Evolutionary conservation across 64 coral and sea anemone species (phyloP), one percentile per base, ranked within the genome.

Genomic region (Dendronephthya gigantea): DNA sequence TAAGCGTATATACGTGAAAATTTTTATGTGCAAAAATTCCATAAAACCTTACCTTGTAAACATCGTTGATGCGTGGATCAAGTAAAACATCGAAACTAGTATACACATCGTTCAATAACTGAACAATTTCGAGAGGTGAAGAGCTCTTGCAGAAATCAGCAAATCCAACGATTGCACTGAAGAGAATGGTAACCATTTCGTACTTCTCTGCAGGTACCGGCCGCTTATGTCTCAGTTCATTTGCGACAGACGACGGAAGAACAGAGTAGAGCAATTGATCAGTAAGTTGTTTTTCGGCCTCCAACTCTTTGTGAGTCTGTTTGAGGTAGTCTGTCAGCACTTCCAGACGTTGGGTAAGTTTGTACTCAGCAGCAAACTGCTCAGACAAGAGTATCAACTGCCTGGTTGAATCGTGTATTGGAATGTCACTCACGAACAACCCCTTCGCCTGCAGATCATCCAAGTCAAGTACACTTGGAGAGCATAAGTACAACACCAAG

Each of bases 131-230:
- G 72, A 91, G 82, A 82, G 90, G 92, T 25, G 90, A 35, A 0
- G 89, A 94, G 69, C 90, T 72, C 69, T 88, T 69, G 58, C 92
- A 94, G 70, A 94, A 87, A 37, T 81, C 72, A 51, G 86, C 84
- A 89, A 94, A 94, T 16, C 90, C 83, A 13, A 94, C 92, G 83
- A 94, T 94, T 34, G 89, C 90, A 88, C 92, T 98, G 85, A 98
- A 98, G 87, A 98, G 76, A 56, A 98, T 93, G 16, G 95, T 98
- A 5, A 98, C 95, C 79, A 98, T 83, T 47, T 98, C 95, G 31
- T 98, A 98, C 40, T 98, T 98, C 49, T 98, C 93, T 35, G 95
- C 95, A 74, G 84, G 88, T 19, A 98, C 95, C 39, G 95, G 95
- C 65, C 86, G 87, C 19, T 90, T 88, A 11, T 93, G 90, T 19